Base-by-base conservation (phyloP, 2,797 vertebrate species). In the Oreochromis mossambicus region DNA sequence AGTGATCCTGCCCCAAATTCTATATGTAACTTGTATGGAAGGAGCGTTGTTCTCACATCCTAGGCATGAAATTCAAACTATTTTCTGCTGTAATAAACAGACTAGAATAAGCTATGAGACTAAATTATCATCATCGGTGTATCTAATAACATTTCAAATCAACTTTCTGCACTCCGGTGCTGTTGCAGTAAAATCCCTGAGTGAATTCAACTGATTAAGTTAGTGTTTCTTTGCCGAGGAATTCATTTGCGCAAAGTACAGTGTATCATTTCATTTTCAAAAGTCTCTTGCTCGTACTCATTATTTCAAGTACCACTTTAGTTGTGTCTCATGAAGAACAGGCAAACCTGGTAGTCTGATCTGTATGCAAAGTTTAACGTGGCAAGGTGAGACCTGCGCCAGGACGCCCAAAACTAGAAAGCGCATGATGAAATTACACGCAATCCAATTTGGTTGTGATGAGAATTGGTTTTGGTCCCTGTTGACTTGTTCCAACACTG, bases 361-460 rank as follows among this genome's bases (percentile, higher is more conserved):
- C 77, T 84, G 83, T 80, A 85, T 88, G 77, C 88, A 85, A 58
- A 78, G 79, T 83, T 86, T 81, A 56, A 79, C 61, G 56, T 66
- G 14, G 29, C 70, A 88, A 89, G 79, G 88, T 88, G 86, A 86
- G 88, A 88, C 73, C 86, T 80, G 76, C 36, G 77, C 76, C 75
- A 81, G 48, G 75, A 85, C 5, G n/a, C n/a, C 61, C 75, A 50
- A 66, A 66, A 82, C 41, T 13, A 26, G 54, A 61, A 86, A n/a
- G 50, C 1, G 21, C 21, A 90, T 92, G 91, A 92, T 90, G 89
- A 90, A 94, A 92, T 86, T 82, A 90, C 68, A 79, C 43, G 89
- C 79, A 93, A 92, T 79, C 48, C 78, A 85, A 77, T 88, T 86
- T 83, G 50, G 51, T 82, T 87, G 66, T 73, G 80, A 92, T 80